phyloP scores from a whole-genome alignment of 2,797 vertebrate genomes.

The Brachyrhaphis roseni region DNA sequence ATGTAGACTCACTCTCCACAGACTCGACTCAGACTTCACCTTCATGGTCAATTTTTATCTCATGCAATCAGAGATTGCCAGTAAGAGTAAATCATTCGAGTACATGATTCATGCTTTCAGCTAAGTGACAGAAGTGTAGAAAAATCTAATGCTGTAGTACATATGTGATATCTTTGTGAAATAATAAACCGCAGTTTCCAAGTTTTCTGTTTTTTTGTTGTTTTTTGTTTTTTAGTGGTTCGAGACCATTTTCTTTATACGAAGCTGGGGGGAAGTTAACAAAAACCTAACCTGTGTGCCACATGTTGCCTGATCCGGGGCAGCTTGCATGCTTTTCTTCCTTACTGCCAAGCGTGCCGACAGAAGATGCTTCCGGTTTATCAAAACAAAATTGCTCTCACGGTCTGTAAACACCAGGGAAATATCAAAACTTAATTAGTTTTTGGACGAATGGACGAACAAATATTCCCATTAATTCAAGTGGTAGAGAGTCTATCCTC shows the following conservation, averaged over 20 bases:
- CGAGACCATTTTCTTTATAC: not conserved
- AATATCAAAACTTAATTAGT: not conserved
- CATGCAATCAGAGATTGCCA: not conserved
- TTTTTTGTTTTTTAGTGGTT: not conserved
- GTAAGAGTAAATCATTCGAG: not conserved
- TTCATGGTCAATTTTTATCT: not conserved
- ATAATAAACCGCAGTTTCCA: not conserved
- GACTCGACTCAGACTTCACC: not conserved
- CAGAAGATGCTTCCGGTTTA: not conserved
- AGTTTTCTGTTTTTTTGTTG: not conserved
- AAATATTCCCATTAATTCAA: no score
- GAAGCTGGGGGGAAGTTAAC: not conserved
- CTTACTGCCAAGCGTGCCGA: not conserved
- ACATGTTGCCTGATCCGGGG: not conserved
- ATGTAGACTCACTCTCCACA: not conserved
- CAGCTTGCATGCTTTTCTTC: not conserved
- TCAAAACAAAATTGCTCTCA: not conserved
- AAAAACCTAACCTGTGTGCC: not conserved
- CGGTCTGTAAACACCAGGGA: not conserved
- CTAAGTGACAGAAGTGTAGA: not conserved
- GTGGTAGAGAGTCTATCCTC: not conserved
- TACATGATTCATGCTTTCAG: not conserved
- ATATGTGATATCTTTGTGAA: not conserved
- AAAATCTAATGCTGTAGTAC: not conserved
- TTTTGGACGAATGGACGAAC: not conserved